These are phyloP conservation scores for Alentia gelatinosa DNA, from an alignment of 2,888 invertebrate species.

Conservation along the genomic window DNA sequence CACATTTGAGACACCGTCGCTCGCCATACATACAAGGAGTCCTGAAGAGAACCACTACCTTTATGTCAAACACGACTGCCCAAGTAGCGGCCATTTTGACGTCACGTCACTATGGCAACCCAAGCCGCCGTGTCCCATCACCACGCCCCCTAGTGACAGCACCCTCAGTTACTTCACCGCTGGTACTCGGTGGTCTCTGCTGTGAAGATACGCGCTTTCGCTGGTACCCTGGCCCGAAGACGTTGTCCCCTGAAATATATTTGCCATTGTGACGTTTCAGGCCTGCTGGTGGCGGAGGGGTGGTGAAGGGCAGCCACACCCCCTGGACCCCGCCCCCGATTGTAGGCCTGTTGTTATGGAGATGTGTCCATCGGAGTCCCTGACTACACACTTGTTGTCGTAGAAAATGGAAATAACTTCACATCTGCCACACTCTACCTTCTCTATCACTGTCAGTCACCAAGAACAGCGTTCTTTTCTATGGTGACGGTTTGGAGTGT, in stretches of 20 bases:
- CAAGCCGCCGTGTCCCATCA: not conserved
- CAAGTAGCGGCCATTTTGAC: slow-evolving; percentile 19
- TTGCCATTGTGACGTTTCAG: not conserved
- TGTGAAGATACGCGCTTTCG: not conserved
- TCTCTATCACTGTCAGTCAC: not conserved
- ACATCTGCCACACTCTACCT: not conserved
- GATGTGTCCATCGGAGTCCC: not conserved
- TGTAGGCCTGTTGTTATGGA: slow-evolving; percentile 3
- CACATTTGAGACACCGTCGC: too few relatives aligned
- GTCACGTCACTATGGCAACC: slow-evolving; percentile 5
- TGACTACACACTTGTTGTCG: not conserved
- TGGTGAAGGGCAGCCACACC: not conserved
- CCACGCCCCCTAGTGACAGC: slow-evolving; percentile 7
- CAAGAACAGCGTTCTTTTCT: not conserved
- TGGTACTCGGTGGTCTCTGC: not conserved
- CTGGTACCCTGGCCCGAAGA: not conserved
- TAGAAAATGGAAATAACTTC: slow-evolving; percentile 26
- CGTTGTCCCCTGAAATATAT: not conserved
- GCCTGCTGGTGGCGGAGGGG: not conserved
- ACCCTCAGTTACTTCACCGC: not conserved
- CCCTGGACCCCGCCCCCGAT: not conserved
- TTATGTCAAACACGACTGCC: not conserved
- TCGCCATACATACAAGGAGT: too few relatives aligned
- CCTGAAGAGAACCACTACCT: too few relatives aligned
- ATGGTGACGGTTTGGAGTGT: not conserved